Percentiles rank a stretch among this genome's conserved stretches.
Conservation (phyloP, 1,140 invertebrate species). For the Manduca sexta region DNA sequence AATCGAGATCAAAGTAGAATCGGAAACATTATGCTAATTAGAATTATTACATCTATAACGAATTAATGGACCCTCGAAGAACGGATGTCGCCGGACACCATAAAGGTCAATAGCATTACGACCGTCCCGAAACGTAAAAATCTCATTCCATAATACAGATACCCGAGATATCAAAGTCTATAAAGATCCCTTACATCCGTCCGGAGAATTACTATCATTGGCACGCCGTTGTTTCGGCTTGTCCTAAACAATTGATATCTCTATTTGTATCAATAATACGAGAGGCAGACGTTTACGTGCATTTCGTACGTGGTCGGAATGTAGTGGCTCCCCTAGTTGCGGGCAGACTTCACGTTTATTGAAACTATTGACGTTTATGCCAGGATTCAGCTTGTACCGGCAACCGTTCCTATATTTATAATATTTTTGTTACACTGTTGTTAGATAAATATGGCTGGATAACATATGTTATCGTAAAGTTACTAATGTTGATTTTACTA, state of each 20-base stretch:
- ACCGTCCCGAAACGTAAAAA: conserved; percentile 27
- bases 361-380: conserved; percentile 33
- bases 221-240: conserved; percentile 48
- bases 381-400: not conserved
- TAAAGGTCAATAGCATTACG: conserved; percentile 28
- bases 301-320: conserved; percentile 63
- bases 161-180: conserved; percentile 31
- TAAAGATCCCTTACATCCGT: conserved; percentile 30
- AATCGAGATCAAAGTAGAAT: too few relatives aligned
- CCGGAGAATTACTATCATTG: conserved; percentile 47
- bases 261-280: conserved; percentile 72
- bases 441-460: too few relatives aligned
- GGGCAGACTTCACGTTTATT: conserved; percentile 35
- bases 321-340: conserved; percentile 26
- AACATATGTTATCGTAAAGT: too few relatives aligned
- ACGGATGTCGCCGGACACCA: conserved; percentile 8
- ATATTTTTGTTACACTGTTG: not conserved
- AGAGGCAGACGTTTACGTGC: conserved; percentile 60
- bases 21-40: conserved; percentile 6
- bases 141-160: conserved; percentile 27
- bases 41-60: conserved; percentile 2
- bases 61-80: conserved; percentile 11
- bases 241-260: conserved; percentile 71
- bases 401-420: not conserved
- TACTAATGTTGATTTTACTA: too few relatives aligned